Evolutionary conservation across 2,797 vertebrate species (phyloP).

Genomic region (Sarcophilus harrisii): DNA sequence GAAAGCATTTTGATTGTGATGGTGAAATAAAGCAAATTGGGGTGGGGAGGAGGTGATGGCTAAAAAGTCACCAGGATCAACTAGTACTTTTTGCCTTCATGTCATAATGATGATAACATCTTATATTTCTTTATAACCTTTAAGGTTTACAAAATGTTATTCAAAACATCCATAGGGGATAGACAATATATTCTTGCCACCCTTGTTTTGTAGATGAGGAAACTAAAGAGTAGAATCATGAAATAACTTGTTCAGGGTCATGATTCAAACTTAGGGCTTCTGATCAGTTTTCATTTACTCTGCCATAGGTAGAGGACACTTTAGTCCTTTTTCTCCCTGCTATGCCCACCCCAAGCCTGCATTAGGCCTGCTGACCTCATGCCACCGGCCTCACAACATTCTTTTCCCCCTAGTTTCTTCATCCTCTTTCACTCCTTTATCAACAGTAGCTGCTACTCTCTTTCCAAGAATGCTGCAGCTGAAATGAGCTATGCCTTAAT

Average conservation of each 20-base stretch:
- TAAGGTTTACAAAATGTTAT: not conserved
- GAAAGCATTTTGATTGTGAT: not conserved
- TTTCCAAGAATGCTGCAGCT: not conserved
- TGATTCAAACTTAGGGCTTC: slow-evolving; percentile 6
- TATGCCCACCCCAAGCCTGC: not conserved
- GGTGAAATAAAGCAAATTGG: not conserved
- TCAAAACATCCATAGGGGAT: not conserved
- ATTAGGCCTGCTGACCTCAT: not conserved
- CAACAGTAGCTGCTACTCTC: not conserved
- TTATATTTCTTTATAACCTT: not conserved
- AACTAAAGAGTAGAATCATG: not conserved
- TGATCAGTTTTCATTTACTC: not conserved
- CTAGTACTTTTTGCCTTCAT: not conserved
- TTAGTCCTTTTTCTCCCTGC: not conserved
- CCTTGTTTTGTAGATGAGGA: not conserved
- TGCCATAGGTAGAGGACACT: not conserved
- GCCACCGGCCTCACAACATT: not conserved
- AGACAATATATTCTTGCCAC: not conserved
- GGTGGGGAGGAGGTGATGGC: not conserved
- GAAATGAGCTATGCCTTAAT: not conserved
- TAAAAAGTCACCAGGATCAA: not conserved
- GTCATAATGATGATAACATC: not conserved
- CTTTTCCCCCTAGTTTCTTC: not conserved
- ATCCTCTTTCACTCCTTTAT: not conserved
- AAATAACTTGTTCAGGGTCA: slow-evolving; percentile 9